Evolutionary conservation across 2,888 invertebrate species (phyloP), one percentile per base, ranked within the genome.

Genomic region (Oxytorus armatus): DNA sequence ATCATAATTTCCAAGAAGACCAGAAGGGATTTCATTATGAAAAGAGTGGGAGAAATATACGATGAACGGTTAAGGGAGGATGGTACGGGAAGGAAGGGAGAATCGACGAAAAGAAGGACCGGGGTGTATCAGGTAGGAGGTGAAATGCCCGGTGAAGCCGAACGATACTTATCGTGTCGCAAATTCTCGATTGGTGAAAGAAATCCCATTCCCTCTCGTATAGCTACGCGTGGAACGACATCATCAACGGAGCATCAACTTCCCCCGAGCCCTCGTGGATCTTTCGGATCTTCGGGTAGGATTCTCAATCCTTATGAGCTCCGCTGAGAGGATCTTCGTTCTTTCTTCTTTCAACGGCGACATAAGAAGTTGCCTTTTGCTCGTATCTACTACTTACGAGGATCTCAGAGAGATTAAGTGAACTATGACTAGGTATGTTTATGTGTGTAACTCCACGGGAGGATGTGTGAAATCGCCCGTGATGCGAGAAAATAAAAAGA

Each of bases 1-100:
- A 86, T 86, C 83, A 81, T 85, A 84, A 85, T 86, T 86, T 86
- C 81, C 77, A 68, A 33, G 82, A 85, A 79, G n/a, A n/a, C n/a
- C n/a, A n/a, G n/a, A n/a, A n/a, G n/a, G n/a, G n/a, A n/a, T n/a
- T n/a, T n/a, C n/a, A 85, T 85, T 77, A 83, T 68, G 75, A 79
- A 76, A 39, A 16, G 47, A 47, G 57, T 29, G 39, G 29, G 16
- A 18, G 42, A 36, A 21, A 47, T 23, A 59, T 1, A 39, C 25
- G 61, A 51, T 39, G 75, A 21, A 39, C 59, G 39, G 39, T 49
- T 21, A n/a, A 16, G 18, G 33, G 3, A 59, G n/a, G 36, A 53
- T 18, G 23, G 39, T n/a, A 29, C 25, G 57, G 44, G 42, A 42
- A 39, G 39, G 47, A 47, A 75, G 49, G 33, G 16, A 57, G 8